phyloP scores from a whole-genome alignment of 1,140 invertebrate genomes.

The Rhizoglyphus robini region DNA sequence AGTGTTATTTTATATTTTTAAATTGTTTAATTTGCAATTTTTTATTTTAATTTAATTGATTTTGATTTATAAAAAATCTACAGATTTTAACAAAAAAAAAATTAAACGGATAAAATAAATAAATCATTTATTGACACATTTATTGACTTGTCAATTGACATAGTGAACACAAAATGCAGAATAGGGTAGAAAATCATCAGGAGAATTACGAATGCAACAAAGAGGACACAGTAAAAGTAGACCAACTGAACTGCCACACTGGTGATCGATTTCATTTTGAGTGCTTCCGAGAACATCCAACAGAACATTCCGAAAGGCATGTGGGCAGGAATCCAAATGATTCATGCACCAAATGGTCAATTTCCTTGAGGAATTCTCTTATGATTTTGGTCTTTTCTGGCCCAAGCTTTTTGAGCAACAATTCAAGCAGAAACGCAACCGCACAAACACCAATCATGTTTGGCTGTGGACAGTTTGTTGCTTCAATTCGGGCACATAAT shows the following conservation, averaged over 20 bases:
- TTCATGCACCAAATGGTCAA: constrained; percentile 71
- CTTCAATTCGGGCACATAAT: no score
- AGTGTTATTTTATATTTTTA: no score
- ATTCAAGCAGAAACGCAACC: constrained; percentile 47
- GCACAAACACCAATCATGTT: constrained; percentile 11
- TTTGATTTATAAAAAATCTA: no score
- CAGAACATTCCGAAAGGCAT: constrained; percentile 78
- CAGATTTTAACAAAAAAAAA: no score
- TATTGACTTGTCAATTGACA: no score
- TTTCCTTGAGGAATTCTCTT: constrained; percentile 61
- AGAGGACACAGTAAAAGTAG: constrained; percentile 71
- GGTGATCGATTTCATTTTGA: constrained; percentile 59
- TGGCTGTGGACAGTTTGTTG: background rate
- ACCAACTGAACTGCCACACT: constrained; percentile 66
- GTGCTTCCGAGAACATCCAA: constrained; percentile 76
- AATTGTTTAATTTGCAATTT: no score
- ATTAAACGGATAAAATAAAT: no score
- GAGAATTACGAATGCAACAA: constrained; percentile 70
- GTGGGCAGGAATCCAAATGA: constrained; percentile 32
- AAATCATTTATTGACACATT: no score
- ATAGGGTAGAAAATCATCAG: constrained; percentile 67
- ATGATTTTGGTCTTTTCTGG: constrained; percentile 42
- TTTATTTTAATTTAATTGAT: no score
- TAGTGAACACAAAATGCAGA: constrained; percentile 72
- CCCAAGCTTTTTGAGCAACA: constrained; percentile 61